Conservation (phyloP, 2,113 vertebrate genomes). For the Pitta sordida region DNA sequence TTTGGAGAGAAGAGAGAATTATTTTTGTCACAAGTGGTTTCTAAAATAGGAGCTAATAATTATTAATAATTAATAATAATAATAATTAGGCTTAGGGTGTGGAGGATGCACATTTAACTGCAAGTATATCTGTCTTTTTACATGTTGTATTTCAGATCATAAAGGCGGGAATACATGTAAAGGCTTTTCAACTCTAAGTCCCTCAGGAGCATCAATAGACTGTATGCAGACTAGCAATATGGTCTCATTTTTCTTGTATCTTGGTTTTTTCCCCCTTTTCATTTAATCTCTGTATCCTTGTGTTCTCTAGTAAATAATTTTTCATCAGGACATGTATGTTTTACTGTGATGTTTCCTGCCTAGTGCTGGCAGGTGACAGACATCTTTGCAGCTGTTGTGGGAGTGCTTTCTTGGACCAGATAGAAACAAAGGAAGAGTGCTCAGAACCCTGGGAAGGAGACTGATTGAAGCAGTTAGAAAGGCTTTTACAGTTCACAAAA, state of each 20-base stretch:
- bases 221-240: not conserved
- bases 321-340: not conserved
- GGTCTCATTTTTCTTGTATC: not conserved
- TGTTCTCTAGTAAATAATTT: not conserved
- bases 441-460: not conserved
- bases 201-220: not conserved
- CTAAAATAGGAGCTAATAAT: not conserved
- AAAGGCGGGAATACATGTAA: not conserved
- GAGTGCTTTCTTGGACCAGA: not conserved
- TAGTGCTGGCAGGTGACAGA: not conserved
- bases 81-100: not conserved
- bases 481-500: not conserved
- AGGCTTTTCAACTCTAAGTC: not conserved
- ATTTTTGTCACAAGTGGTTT: not conserved
- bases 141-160: not conserved
- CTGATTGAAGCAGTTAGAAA: not conserved
- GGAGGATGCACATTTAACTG: not conserved
- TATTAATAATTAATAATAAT: no score
- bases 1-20: not conserved
- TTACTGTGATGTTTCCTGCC: not conserved
- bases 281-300: not conserved
- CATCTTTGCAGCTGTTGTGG: not conserved
- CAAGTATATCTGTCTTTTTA: not conserved
- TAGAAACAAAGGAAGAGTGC: not conserved
- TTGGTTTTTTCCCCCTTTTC: not conserved